Percentiles rank a stretch among this genome's conserved stretches.
Conservation (phyloP, 2,888 invertebrate genomes). For the Hyposoter didymator region DNA sequence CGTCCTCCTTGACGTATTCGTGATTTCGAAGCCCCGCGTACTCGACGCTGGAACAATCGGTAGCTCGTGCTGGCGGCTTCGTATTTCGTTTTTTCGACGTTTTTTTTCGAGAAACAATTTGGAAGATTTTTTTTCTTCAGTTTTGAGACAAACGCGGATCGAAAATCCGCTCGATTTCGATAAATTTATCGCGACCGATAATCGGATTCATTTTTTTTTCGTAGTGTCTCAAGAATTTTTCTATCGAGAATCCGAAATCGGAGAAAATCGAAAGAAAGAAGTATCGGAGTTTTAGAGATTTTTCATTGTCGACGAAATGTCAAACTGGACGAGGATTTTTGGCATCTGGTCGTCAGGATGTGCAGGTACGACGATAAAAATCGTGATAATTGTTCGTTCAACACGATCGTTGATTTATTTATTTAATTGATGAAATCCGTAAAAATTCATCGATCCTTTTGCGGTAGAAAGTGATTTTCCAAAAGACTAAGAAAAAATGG, state of each 20-base stretch:
- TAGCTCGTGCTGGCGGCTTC: background rate
- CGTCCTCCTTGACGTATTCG: background rate
- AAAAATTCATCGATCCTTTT: background rate
- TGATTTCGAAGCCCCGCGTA: background rate
- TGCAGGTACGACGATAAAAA: conserved; percentile 36
- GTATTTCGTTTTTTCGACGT: background rate
- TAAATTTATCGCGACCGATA: background rate
- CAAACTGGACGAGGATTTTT: conserved; percentile 60
- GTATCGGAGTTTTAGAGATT: background rate
- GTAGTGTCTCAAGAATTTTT: background rate
- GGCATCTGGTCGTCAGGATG: conserved; percentile 55
- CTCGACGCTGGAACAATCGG: background rate
- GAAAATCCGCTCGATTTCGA: background rate
- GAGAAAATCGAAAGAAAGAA: background rate
- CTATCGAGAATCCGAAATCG: background rate
- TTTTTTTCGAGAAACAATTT: conserved; percentile 16
- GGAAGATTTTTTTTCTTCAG: conserved; percentile 15
- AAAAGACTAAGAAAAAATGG: background rate
- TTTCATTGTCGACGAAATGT: conserved; percentile 35
- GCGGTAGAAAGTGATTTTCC: background rate
- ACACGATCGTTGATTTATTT: no score
- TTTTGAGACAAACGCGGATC: background rate
- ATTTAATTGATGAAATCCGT: background rate
- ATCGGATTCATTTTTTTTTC: background rate
- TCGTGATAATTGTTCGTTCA: background rate